These are phyloP conservation scores for Onychomys arenicola DNA, from an alignment of 2,797 vertebrate genomes.

Conservation along the genomic window DNA sequence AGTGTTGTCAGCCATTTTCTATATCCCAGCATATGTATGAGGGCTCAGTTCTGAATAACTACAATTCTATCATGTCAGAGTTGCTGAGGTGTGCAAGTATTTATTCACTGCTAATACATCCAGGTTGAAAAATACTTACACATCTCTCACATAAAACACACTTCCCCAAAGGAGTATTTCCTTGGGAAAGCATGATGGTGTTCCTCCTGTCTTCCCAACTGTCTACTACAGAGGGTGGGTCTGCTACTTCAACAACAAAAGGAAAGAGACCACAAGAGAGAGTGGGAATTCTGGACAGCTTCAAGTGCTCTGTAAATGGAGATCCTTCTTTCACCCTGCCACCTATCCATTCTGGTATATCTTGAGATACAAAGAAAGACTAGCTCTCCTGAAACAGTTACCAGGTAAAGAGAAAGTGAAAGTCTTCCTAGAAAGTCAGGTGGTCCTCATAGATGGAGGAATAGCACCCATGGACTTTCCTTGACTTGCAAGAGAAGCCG, in stretches of 20 bases:
- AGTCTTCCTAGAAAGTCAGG: not conserved
- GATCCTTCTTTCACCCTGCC: not conserved
- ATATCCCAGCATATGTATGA: not conserved
- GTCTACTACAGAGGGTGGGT: not conserved
- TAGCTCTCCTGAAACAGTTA: not conserved
- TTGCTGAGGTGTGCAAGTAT: not conserved
- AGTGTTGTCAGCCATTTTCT: not conserved
- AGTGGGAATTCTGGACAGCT: not conserved
- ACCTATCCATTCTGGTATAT: not conserved
- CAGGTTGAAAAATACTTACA: not conserved
- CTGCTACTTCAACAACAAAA: not conserved
- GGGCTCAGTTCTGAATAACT: not conserved
- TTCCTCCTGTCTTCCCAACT: not conserved
- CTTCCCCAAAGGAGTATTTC: constrained; percentile 23
- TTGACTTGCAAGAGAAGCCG: not conserved
- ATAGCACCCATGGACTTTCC: not conserved
- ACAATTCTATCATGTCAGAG: not conserved
- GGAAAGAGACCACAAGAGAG: not conserved
- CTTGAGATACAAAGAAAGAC: not conserved
- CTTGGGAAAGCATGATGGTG: not conserved
- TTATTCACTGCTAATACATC: not conserved
- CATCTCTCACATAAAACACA: not conserved
- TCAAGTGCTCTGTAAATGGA: not conserved
- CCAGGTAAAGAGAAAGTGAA: not conserved
- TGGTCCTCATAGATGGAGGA: not conserved